Base-by-base conservation (phyloP, 1,140 invertebrate genomes). In the Melipona quadrifasciata region DNA sequence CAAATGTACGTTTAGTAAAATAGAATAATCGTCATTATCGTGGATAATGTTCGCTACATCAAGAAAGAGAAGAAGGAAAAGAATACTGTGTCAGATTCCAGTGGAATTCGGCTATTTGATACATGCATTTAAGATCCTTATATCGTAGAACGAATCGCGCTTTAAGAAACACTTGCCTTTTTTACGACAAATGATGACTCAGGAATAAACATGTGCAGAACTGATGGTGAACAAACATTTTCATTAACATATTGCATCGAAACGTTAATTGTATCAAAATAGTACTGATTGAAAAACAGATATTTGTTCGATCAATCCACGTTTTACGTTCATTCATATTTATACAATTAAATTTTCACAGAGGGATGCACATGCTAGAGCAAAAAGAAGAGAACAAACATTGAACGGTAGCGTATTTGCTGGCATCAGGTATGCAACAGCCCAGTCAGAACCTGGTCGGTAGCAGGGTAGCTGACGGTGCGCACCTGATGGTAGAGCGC, bases 401-500 rank as follows among this genome's bases (percentile, higher is more conserved):
- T 19, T 27, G 21, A n/a, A 64, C 47, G 58, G 0, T 55, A 6
- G 16, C 12, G 34, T 47, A 67, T 82, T 55, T 27, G 31, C 2
- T 5, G 2, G 11, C 53, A 71, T 71, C 17, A 71, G 70, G 53
- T 34, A 71, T 70, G 64, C 19, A 83, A 5, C 17, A 31, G 17
- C 39, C 27, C 12, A 17, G 21, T 21, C n/a, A 76, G n/a, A 84
- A 75, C 58, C 76, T 76, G n/a, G 12, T 12, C 27, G 39, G 76
- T 51, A 57, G 53, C 53, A 58, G 34, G 55, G 34, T 75, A 58
- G 58, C 34, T 47, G 21, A 24, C 17, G 70, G 10, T 75, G 72
- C 39, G 39, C 65, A 83, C 74, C 70, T 73, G 57, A 34, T 16
- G 76, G 75, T 24, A 84, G 55, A 65, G 89, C 90, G 91, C 91